Evolutionary conservation across 2,797 vertebrate species (phyloP), one percentile per base, ranked within the genome.

Genomic region (Ctenochaetus hawaiiensis): DNA sequence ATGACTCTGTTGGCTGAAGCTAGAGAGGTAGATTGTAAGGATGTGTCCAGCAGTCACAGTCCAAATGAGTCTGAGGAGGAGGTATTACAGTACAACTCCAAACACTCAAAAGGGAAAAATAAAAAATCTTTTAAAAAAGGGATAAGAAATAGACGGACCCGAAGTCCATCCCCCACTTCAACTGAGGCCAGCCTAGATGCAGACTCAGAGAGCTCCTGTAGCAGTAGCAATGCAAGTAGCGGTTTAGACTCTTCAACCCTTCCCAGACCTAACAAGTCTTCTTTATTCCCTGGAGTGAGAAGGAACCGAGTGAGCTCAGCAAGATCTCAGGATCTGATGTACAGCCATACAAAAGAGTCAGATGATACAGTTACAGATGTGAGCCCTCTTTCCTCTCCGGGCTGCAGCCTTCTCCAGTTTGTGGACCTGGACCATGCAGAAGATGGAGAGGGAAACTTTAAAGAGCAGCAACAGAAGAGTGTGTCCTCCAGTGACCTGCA

Each of bases 311-410:
- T 34, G 30, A 34, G 30, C 30, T 34, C 6, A 34, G 6, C 30
- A 34, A 34, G 30, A 34, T 6, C 30, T 34, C 30, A 34, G 30
- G 30, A 34, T 34, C 30, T 34, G 30, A n/a, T n/a, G n/a, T n/a
- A n/a, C n/a, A n/a, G n/a, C 20, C 30, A 69, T 8, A 39, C 81
- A 22, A 92, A 93, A 23, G 96, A 97, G 49, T 97, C 96, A 1
- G 96, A 97, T 75, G 96, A 96, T 67, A 96, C 96, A 0, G 95
- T 96, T 77, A 98, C 97, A 12, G 96, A 98, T 0, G 97, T 97
- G 56, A 98, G 96, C 53, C 96, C 96, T 60, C 91, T 97, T 11
- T 98, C 97, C 17, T 97, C 97, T 62, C 95, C 97, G 44, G 96
- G 96, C 70, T 93, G 92, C 73, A 97, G 96, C 86, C 96, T 95